A percentile compares a stretch with the other conserved stretches of the same genome.
These are phyloP conservation scores for Diorhabda elongata DNA, from an alignment of 1,140 invertebrate genomes.

Conservation along the genomic window DNA sequence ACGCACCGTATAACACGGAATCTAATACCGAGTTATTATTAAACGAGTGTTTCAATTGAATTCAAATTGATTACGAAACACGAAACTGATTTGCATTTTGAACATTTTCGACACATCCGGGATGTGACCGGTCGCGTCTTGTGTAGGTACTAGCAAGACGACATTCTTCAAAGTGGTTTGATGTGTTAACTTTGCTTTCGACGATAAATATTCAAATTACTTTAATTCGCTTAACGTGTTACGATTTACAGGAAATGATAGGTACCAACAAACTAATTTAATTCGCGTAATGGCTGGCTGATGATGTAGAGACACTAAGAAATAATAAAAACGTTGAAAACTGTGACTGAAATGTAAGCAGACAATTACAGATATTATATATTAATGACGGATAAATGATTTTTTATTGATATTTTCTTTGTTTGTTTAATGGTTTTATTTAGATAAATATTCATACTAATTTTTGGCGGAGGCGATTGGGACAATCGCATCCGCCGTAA, in stretches of 20 bases:
- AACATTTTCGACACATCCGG: neutral
- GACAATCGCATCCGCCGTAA: no score
- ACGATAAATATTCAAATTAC: neutral
- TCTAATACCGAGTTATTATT: neutral
- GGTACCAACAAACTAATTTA: no score
- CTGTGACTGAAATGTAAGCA: no score
- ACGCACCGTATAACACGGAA: neutral
- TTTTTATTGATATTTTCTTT: no score
- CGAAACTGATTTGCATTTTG: neutral
- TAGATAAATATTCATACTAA: no score
- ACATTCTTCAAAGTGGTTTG: constrained; percentile 3
- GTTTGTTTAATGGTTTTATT: no score
- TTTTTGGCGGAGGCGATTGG: no score
- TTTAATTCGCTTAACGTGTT: neutral
- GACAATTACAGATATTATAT: no score
- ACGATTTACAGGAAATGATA: neutral
- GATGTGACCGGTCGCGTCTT: neutral
- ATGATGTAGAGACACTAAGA: no score
- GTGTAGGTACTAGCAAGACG: neutral
- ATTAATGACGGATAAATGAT: no score
- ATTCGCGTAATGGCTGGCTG: no score
- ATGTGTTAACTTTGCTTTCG: neutral
- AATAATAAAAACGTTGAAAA: no score
- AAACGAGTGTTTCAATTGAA: neutral
- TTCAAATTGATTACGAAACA: constrained; percentile 4